Evolutionary conservation across 2,797 vertebrate species (phyloP).

Genomic region (Gallinago stenura): DNA sequence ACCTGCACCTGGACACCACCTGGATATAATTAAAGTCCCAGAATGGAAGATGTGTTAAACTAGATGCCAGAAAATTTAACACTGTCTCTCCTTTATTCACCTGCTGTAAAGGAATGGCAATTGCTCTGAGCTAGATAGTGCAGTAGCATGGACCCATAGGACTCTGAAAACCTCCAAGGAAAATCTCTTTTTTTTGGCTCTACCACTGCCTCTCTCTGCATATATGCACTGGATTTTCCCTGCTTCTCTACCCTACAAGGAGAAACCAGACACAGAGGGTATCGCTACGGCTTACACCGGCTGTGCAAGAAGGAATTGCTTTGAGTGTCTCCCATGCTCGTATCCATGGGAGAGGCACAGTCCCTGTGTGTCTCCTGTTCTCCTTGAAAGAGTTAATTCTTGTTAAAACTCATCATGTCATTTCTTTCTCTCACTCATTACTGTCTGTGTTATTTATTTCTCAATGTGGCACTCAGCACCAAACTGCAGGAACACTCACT

Average conservation of each 20-base stretch:
- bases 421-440: slow-evolving; percentile 46
- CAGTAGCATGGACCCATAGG: not conserved
- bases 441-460: slow-evolving; percentile 45
- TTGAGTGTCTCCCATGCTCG: not conserved
- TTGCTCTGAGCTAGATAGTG: not conserved
- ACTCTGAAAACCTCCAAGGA: not conserved
- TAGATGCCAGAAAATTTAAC: slow-evolving; percentile 66
- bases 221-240: not conserved
- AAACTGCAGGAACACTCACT: slow-evolving; percentile 56
- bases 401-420: not conserved
- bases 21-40: slow-evolving; percentile 75
- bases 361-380: not conserved
- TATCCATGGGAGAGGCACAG: not conserved
- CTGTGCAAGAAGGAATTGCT: not conserved
- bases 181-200: not conserved
- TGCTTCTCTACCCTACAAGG: not conserved
- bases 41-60: slow-evolving; percentile 67
- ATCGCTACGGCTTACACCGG: not conserved
- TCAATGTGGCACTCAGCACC: slow-evolving; percentile 29
- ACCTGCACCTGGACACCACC: slow-evolving; percentile 77
- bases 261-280: not conserved
- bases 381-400: slow-evolving; percentile 56
- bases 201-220: not conserved
- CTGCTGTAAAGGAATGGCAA: not conserved
- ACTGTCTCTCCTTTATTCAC: slow-evolving; percentile 48